Percentiles rank a stretch among this genome's conserved stretches.
Conservation (phyloP, 2,113 vertebrate species). For the Prunella fulvescens region DNA sequence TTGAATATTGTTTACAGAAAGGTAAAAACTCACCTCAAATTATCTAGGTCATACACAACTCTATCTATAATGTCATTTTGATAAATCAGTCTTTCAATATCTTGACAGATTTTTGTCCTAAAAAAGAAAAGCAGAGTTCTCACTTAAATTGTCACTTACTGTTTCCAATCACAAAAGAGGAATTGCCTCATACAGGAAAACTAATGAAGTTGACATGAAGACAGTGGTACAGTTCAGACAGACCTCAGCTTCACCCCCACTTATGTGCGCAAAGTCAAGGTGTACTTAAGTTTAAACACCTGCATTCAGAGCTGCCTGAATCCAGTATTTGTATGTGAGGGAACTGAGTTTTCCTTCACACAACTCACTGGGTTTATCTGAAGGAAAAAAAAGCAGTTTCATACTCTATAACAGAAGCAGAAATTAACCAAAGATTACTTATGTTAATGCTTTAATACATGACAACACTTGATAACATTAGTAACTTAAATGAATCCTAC, state of each 20-base stretch:
- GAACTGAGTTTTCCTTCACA: constrained; percentile 1
- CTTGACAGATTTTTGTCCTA: constrained; percentile 96
- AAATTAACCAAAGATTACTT: constrained; percentile 1
- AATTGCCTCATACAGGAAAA: not conserved
- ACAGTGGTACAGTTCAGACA: not conserved
- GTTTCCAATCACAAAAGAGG: not conserved
- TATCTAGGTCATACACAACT: constrained; percentile 93
- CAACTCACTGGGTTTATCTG: not conserved
- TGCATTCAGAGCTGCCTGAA: not conserved
- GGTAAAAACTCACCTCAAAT: constrained; percentile 78
- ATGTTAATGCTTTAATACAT: constrained; percentile 30
- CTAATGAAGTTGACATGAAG: not conserved
- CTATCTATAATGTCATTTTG: constrained; percentile 93
- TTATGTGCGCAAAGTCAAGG: not conserved
- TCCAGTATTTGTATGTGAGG: not conserved
- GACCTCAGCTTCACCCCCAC: not conserved
- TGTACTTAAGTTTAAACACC: not conserved
- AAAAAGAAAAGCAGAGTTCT: constrained; percentile 13
- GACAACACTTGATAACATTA: constrained; percentile 4
- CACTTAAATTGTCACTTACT: not conserved
- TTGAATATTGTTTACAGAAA: not conserved
- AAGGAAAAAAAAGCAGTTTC: not conserved
- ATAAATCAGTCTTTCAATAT: constrained; percentile 96
- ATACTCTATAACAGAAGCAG: not conserved
- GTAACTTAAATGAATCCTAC: not conserved